Evolutionary conservation across 2,797 vertebrate genomes (phyloP).

Genomic region (Tinamus major): DNA sequence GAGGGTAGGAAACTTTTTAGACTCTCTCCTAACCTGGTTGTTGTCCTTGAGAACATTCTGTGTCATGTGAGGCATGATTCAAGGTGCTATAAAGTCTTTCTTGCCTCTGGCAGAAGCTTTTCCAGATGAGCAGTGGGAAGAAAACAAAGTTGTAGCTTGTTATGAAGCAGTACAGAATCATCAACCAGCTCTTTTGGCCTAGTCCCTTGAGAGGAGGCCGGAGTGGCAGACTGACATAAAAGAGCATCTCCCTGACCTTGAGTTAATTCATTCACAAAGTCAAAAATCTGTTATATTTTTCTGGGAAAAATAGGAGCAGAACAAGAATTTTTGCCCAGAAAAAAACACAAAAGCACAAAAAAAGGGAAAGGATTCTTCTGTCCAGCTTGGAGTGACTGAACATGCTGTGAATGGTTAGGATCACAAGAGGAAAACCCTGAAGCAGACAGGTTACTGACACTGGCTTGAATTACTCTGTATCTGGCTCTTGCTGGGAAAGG

Average conservation of each 20-base stretch:
- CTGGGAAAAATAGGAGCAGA: accelerated
- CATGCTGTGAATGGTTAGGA: background rate
- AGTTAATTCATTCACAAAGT: background rate
- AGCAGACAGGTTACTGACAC: accelerated
- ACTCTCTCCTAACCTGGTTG: background rate
- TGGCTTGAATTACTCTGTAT: background rate
- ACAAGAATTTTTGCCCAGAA: background rate
- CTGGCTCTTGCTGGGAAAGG: background rate
- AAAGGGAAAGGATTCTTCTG: background rate
- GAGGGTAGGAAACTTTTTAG: background rate
- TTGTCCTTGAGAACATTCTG: background rate
- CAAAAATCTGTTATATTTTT: background rate
- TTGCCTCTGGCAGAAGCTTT: background rate
- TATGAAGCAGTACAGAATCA: background rate
- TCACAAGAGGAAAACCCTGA: background rate
- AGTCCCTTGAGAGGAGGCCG: background rate
- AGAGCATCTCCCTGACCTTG: background rate
- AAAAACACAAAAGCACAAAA: background rate
- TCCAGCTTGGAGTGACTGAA: background rate
- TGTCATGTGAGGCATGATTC: background rate
- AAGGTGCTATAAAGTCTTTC: background rate
- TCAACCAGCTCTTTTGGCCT: background rate
- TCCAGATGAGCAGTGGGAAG: background rate
- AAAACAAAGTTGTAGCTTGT: background rate
- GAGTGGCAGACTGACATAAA: background rate